Evolutionary conservation across 2,888 invertebrate species (phyloP).

Genomic region (Glaucopsyche alexis): DNA sequence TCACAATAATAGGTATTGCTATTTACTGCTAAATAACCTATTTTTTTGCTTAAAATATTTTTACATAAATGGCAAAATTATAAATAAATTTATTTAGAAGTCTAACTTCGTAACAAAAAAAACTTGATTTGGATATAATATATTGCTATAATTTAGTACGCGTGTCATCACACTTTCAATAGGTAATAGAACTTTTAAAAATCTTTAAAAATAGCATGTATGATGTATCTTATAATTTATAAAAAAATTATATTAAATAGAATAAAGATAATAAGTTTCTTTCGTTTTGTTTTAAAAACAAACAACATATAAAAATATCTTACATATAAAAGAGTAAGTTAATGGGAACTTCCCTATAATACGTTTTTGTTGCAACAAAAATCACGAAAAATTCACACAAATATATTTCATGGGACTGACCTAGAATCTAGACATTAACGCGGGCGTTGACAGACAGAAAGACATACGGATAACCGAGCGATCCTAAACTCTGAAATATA

Average conservation of each 20-base stretch:
- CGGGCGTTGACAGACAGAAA: background rate
- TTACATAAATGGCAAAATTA: background rate
- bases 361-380: background rate
- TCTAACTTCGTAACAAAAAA: conserved; percentile 1
- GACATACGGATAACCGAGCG: background rate
- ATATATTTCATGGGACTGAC: background rate
- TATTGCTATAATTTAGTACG: background rate
- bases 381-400: background rate
- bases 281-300: background rate
- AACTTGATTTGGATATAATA: background rate
- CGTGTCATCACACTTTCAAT: background rate
- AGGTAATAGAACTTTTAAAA: background rate
- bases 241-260: background rate
- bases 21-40: background rate
- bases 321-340: background rate
- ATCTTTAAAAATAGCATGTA: background rate
- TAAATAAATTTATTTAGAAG: background rate
- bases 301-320: background rate
- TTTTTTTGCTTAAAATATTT: background rate
- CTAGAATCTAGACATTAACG: background rate
- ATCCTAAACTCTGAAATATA: background rate
- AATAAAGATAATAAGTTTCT: background rate
- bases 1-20: background rate
- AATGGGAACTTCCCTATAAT: background rate
- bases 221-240: background rate